A percentile compares a stretch with the other conserved stretches of the same genome.
Conservation (phyloP, 2,113 vertebrate species). For the Chamaetylas fuelleborni region DNA sequence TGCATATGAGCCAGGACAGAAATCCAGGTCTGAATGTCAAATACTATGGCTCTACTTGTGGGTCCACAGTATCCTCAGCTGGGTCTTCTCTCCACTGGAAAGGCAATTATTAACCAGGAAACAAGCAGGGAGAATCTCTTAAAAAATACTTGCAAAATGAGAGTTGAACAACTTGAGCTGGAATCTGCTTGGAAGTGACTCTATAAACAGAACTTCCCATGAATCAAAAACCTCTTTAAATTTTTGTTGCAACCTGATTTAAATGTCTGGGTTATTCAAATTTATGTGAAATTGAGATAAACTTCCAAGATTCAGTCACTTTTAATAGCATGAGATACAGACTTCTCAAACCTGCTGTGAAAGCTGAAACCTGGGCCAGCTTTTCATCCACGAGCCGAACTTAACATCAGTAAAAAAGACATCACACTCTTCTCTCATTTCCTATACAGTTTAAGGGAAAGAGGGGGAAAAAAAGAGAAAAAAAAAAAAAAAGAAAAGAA, state of each 20-base stretch:
- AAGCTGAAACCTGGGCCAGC: slow-evolving; percentile 21
- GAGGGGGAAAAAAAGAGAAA: too few species aligned
- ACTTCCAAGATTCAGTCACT: slow-evolving; percentile 52
- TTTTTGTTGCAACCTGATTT: not conserved
- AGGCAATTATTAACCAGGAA: not conserved
- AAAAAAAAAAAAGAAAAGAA: not conserved
- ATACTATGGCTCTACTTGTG: not conserved
- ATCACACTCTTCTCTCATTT: not conserved
- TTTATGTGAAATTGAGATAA: slow-evolving; percentile 37
- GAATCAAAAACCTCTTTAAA: not conserved
- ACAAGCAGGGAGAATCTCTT: not conserved
- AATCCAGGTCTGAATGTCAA: not conserved
- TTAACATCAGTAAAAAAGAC: not conserved
- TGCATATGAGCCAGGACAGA: not conserved
- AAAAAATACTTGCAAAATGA: not conserved
- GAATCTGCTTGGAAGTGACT: not conserved
- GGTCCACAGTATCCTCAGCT: not conserved
- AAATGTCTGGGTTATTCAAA: slow-evolving; percentile 46
- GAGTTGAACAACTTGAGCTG: not conserved
- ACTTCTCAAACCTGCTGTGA: slow-evolving; percentile 47
- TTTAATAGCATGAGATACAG: slow-evolving; percentile 53
- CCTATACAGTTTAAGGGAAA: not conserved
- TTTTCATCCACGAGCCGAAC: slow-evolving; percentile 7
- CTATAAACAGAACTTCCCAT: not conserved
- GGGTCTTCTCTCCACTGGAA: not conserved